Conservation (phyloP, 2,113 vertebrate species). For the Hemicordylus capensis region DNA sequence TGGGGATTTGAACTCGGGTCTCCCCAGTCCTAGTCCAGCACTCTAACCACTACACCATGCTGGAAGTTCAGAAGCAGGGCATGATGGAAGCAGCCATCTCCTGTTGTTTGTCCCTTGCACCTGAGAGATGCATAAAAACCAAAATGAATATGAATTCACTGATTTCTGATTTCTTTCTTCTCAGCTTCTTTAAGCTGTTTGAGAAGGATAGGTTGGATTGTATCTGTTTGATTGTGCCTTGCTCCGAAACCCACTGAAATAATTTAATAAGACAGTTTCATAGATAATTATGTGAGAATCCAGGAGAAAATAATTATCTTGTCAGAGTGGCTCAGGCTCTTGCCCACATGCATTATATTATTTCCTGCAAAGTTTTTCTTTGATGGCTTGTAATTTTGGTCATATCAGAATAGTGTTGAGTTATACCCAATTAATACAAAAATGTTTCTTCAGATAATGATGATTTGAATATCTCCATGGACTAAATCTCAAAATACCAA, state of each 20-base stretch:
- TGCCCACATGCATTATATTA: rapidly evolving
- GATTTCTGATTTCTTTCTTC: neutral
- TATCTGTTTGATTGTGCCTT: neutral
- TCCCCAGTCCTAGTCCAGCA: too few relatives aligned
- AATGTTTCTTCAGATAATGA: neutral
- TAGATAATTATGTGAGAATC: neutral
- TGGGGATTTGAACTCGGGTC: too few relatives aligned
- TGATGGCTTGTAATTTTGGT: rapidly evolving
- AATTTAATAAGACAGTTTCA: neutral
- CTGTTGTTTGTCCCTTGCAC: neutral
- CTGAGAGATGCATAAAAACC: neutral
- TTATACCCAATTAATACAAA: neutral
- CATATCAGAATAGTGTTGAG: neutral
- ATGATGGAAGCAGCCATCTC: neutral
- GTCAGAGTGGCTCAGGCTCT: neutral
- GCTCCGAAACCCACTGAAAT: neutral
- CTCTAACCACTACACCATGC: too few relatives aligned
- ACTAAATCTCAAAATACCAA: neutral
- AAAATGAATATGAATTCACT: neutral
- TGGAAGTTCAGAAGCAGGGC: too few relatives aligned
- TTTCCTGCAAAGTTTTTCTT: neutral
- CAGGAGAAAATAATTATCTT: neutral
- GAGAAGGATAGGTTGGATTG: neutral
- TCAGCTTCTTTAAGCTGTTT: neutral
- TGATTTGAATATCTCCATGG: neutral